Percentiles rank a stretch among this genome's conserved stretches.
These are phyloP conservation scores for Steatocranus sp. DNA, from an alignment of 2,797 vertebrate species.

Conservation along the genomic window DNA sequence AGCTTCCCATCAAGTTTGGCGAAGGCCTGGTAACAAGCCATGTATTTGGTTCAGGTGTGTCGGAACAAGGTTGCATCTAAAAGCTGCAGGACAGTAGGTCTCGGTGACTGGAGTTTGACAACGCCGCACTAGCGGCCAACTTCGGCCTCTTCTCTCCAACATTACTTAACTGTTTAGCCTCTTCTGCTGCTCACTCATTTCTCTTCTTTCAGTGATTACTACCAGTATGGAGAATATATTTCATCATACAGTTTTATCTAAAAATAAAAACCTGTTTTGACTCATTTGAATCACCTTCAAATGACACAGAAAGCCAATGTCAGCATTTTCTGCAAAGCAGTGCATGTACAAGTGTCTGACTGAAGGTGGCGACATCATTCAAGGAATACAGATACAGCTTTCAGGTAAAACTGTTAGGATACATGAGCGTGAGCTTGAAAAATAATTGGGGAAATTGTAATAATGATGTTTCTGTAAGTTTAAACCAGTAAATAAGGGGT, in stretches of 20 bases:
- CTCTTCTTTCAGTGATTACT: neutral
- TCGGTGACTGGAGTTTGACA: neutral
- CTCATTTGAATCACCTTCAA: neutral
- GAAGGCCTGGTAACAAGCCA: neutral
- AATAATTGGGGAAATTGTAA: neutral
- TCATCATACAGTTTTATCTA: neutral
- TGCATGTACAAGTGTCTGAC: neutral
- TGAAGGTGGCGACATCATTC: slow-evolving; percentile 32
- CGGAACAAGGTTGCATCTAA: accelerated
- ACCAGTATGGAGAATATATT: neutral
- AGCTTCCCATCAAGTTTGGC: accelerated
- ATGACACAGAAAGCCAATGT: neutral
- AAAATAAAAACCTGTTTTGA: neutral
- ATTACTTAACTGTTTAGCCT: neutral
- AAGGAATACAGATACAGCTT: neutral
- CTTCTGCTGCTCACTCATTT: neutral
- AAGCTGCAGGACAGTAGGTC: neutral
- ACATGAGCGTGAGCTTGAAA: neutral
- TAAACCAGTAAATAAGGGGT: neutral
- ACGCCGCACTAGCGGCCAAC: accelerated
- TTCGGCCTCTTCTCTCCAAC: neutral
- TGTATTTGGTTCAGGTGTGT: neutral
- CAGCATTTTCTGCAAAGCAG: neutral
- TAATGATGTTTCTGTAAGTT: neutral
- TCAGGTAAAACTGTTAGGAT: neutral